Evolutionary conservation across 2,113 vertebrate species (phyloP).

Genomic region (Gavia stellata): DNA sequence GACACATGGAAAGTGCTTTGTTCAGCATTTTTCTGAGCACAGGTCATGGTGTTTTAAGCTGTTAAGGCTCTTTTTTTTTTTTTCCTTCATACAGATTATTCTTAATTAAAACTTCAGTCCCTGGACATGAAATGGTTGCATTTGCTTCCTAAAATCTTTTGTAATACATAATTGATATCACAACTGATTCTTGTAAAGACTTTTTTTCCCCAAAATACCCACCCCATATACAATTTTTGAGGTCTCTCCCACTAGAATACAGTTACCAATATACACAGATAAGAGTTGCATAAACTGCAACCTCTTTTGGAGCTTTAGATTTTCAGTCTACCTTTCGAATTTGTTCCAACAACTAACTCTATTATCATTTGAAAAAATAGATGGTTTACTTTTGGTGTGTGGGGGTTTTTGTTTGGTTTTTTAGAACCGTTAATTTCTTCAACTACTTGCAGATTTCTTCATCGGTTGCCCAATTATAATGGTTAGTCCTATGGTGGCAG

Average conservation of each 20-base stretch:
- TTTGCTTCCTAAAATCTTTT: not conserved
- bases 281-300: not conserved
- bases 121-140: fast-evolving
- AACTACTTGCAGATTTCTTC: not conserved
- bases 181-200: not conserved
- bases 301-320: not conserved
- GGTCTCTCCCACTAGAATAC: not conserved
- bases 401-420: too few species aligned
- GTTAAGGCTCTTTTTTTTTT: not conserved
- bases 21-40: not conserved
- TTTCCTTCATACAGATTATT: not conserved
- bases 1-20: not conserved
- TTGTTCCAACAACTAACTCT: not conserved
- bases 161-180: not conserved
- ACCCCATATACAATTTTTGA: not conserved
- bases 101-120: not conserved
- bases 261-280: not conserved
- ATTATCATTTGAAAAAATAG: not conserved
- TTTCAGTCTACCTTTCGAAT: not conserved
- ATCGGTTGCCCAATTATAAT: not conserved
- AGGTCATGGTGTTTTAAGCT: not conserved
- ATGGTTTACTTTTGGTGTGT: not conserved
- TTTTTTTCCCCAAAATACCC: fast-evolving
- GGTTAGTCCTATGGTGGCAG: not conserved
- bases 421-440: not conserved